A percentile compares a stretch with the other conserved stretches of the same genome.
Evolutionary conservation across 2,113 vertebrate genomes (phyloP).

Genomic region (Tamias sibiricus): DNA sequence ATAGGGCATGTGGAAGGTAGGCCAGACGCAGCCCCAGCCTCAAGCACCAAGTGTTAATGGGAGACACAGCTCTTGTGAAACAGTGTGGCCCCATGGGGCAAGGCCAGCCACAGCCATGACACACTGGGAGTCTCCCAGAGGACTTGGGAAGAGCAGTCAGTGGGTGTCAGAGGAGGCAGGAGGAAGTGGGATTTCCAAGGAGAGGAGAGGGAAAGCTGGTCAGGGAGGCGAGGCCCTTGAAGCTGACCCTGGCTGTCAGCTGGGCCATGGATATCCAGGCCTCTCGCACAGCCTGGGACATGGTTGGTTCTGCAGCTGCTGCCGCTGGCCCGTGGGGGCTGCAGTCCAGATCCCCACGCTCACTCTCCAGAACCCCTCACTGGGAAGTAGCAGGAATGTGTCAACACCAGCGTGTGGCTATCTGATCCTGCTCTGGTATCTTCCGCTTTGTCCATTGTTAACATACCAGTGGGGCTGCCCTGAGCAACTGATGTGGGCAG

Average conservation of each 20-base stretch:
- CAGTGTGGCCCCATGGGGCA: background rate
- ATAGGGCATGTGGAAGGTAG: background rate
- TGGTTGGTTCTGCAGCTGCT: background rate
- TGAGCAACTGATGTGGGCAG: constrained; percentile 53
- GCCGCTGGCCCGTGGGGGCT: background rate
- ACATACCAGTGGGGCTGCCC: constrained; percentile 39
- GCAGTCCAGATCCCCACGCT: background rate
- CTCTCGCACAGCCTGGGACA: background rate
- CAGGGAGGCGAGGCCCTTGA: background rate
- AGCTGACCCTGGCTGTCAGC: background rate
- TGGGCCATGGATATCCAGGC: background rate
- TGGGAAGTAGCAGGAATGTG: constrained; percentile 57
- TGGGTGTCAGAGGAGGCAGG: background rate
- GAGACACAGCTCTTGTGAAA: background rate
- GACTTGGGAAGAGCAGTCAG: background rate
- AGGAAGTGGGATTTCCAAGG: background rate
- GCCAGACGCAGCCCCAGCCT: background rate
- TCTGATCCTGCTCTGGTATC: constrained; percentile 65
- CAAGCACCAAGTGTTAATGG: no score
- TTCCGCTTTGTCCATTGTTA: constrained; percentile 74
- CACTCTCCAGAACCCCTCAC: background rate
- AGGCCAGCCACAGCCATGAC: no score
- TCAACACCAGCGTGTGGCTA: constrained; percentile 69
- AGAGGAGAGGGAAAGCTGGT: background rate
- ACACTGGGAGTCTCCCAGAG: background rate